Evolutionary conservation across 2,888 invertebrate genomes (phyloP).

Genomic region (Hartigia nigra): DNA sequence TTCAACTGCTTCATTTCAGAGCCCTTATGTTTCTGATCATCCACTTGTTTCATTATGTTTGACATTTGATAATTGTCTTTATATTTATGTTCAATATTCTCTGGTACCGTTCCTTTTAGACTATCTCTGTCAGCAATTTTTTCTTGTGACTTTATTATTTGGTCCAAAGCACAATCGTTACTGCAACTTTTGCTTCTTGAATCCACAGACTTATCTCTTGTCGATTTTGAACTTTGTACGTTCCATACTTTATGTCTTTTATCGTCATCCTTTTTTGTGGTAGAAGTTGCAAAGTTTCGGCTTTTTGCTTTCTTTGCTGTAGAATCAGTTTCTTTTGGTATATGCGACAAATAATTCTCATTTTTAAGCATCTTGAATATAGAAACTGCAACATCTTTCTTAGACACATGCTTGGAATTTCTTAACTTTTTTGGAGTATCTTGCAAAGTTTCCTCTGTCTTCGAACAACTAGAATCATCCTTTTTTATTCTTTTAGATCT

Average conservation of each 20-base stretch:
- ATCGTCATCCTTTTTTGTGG: conserved; percentile 52
- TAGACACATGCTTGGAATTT: conserved; percentile 51
- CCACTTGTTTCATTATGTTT: conserved; percentile 38
- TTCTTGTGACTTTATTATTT: conserved; percentile 38
- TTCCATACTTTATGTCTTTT: conserved; percentile 45
- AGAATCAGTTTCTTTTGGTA: conserved; percentile 46
- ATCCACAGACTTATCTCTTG: conserved; percentile 48
- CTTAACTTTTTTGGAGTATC: conserved; percentile 45
- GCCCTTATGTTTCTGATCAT: conserved; percentile 48
- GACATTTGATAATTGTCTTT: conserved; percentile 47
- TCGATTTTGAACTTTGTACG: conserved; percentile 41
- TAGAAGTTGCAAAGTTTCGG: conserved; percentile 50
- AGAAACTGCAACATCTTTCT: conserved; percentile 49
- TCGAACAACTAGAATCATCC: conserved; percentile 46
- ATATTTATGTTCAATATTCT: conserved; percentile 44
- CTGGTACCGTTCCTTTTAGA: conserved; percentile 41
- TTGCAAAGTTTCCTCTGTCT: conserved; percentile 38
- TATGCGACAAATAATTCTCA: conserved; percentile 40
- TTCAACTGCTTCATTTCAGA: conserved; percentile 20
- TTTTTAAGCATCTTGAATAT: conserved; percentile 44
- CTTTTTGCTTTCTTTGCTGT: conserved; percentile 44
- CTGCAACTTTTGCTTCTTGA: conserved; percentile 46
- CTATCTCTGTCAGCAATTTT: conserved; percentile 46
- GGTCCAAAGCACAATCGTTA: conserved; percentile 50
- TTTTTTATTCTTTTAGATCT: conserved; percentile 57